Base-by-base conservation (phyloP, 2,797 vertebrate genomes). In the Chanos chanos region DNA sequence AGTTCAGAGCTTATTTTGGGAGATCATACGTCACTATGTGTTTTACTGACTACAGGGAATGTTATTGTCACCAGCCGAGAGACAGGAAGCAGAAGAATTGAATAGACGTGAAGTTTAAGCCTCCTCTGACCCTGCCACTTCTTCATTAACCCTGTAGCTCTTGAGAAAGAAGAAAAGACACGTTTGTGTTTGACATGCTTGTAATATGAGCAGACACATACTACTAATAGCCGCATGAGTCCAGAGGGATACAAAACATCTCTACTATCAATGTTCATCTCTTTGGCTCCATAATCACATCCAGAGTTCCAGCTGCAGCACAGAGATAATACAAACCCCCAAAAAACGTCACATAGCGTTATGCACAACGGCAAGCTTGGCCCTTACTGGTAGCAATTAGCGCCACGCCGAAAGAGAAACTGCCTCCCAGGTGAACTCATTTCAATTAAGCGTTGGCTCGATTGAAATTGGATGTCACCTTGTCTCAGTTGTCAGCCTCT, bases 381-480 rank as follows among this genome's bases (percentile, higher is more conserved):
- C 48, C 13, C 31, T 27, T 68, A 70, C 61, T 40, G 71, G n/a
- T 70, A 71, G 74, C 78, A 79, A 80, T 76, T 73, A 79, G 54
- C 79, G 73, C 66, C 72, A 67, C 7, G 24, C 58, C 30, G n/a
- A 12, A 48, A 4, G 56, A 81, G 76, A 80, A 74, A 75, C 76
- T 68, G 72, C 80, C 82, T 86, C 81, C 78, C 81, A 85, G 81
- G 79, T 82, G 81, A 81, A 78, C 79, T 71, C 71, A 79, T 87
- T 89, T 89, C 83, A 87, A 87, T 88, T 85, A 85, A 56, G 70
- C 64, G 50, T 71, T 57, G 54, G 61, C 72, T 72, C 60, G 66
- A 75, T 83, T 80, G 81, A 79, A 77, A 78, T 73, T 73, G 79
- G 78, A 80, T 85, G 82, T 82, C 81, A 76, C 77, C 81, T 73